Conservation (phyloP, 2,797 vertebrate species). For the Cottoperca gobio region DNA sequence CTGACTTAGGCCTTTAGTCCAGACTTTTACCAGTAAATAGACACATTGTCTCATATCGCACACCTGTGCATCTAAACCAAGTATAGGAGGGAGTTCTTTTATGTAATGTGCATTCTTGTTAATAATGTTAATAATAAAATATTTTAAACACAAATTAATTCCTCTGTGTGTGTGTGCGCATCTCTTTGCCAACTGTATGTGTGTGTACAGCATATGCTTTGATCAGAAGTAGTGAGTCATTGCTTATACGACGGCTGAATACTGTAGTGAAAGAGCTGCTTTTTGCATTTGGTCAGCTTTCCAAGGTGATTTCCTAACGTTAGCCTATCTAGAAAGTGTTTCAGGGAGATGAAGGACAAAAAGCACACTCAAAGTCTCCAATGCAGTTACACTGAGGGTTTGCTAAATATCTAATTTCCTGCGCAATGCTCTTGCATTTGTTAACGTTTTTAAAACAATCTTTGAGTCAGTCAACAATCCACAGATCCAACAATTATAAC, state of each 20-base stretch:
- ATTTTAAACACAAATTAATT: background rate
- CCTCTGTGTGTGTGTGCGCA: background rate
- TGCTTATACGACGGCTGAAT: background rate
- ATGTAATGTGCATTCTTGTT: background rate
- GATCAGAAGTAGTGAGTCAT: slow-evolving; percentile 1
- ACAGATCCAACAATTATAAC: background rate
- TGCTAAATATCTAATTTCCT: background rate
- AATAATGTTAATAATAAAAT: background rate
- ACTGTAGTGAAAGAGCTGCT: background rate
- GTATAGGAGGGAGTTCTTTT: background rate
- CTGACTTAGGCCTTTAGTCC: slow-evolving; percentile 23
- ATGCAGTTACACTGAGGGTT: background rate
- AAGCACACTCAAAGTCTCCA: background rate
- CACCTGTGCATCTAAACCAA: slow-evolving; percentile 1
- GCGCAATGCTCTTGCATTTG: background rate
- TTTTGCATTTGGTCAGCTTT: slow-evolving; percentile 2
- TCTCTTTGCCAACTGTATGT: background rate
- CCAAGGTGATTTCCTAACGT: background rate
- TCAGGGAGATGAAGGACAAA: background rate
- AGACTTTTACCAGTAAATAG: slow-evolving; percentile 13
- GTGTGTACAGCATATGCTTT: slow-evolving; percentile 2
- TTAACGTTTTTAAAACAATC: background rate
- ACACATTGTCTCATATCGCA: slow-evolving; percentile 13
- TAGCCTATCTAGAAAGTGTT: background rate
- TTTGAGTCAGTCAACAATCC: slow-evolving; percentile 1